Percentiles rank a stretch among this genome's conserved stretches.
Evolutionary conservation across 1,140 invertebrate species (phyloP).

Genomic region (Choristoneura fumiferana): DNA sequence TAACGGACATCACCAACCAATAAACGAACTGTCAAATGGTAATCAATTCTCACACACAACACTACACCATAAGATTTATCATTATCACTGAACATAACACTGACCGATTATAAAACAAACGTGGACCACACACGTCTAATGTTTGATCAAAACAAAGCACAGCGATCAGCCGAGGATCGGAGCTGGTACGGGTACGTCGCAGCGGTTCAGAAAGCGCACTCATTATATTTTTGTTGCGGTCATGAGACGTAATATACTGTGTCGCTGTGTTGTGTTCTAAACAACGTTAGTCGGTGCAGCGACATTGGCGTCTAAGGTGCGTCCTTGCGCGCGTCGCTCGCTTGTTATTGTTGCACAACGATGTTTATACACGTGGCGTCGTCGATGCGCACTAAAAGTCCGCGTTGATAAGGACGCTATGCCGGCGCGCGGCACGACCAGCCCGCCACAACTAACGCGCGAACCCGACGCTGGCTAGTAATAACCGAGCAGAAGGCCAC

Average conservation of each 20-base stretch:
- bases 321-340: constrained; percentile 60
- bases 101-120: constrained; percentile 34
- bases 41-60: constrained; percentile 21
- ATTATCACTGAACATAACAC: constrained; percentile 44
- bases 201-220: constrained; percentile 27
- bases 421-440: constrained; percentile 45
- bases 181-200: constrained; percentile 36
- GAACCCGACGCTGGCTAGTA: constrained; percentile 49
- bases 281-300: constrained; percentile 31
- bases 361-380: constrained; percentile 72
- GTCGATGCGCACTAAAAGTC: constrained; percentile 55
- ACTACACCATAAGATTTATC: constrained; percentile 34
- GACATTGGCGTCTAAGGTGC: constrained; percentile 33
- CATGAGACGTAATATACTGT: background rate
- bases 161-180: constrained; percentile 37
- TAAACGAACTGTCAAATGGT: background rate
- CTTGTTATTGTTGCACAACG: constrained; percentile 71
- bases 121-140: constrained; percentile 42
- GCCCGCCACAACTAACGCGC: constrained; percentile 67
- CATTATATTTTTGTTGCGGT: constrained; percentile 36
- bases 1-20: constrained; percentile 44
- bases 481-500: constrained; percentile 65
- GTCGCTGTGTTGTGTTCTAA: constrained; percentile 26
- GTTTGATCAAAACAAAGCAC: constrained; percentile 51
- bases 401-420: constrained; percentile 54